phyloP scores from a whole-genome alignment of 2,888 invertebrate species.

The Drosophila emarginata region DNA sequence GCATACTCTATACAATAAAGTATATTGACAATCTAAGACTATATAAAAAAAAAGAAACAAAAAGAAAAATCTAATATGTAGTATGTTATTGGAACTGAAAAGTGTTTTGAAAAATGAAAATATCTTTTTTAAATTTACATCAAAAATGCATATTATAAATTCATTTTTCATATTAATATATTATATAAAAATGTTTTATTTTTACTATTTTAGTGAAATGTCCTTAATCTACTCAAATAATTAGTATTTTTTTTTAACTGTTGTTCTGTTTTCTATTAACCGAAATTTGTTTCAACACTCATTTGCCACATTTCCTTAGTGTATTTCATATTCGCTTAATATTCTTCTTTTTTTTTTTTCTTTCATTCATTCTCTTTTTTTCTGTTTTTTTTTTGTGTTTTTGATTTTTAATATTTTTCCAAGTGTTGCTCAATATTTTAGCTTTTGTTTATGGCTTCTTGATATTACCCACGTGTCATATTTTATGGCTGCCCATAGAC shows the following conservation, averaged over 20 bases:
- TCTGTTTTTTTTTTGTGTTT: constrained; percentile 1
- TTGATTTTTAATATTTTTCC: constrained; percentile 33
- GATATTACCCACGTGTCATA: constrained; percentile 71
- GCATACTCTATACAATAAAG: neutral
- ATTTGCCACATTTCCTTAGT: neutral
- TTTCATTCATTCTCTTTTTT: neutral
- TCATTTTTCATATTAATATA: no score
- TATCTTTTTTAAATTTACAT: no score
- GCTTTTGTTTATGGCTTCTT: constrained; percentile 66
- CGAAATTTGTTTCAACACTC: no score
- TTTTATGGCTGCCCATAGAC: constrained; percentile 49
- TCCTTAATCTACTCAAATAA: no score
- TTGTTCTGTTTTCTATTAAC: neutral
- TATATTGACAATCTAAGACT: neutral
- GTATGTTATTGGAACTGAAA: no score
- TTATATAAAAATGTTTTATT: no score
- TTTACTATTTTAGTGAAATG: no score
- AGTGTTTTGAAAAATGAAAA: no score
- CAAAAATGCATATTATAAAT: no score
- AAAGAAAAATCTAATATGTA: no score
- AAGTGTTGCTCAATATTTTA: constrained; percentile 67
- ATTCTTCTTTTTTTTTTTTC: constrained; percentile 3
- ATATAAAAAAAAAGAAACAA: no score
- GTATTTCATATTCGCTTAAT: neutral
- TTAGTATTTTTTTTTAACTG: no score